A percentile compares a stretch with the other conserved stretches of the same genome.
phyloP scores from a whole-genome alignment of 2,888 invertebrate genomes.

The Malthinus seriepunctatus region DNA sequence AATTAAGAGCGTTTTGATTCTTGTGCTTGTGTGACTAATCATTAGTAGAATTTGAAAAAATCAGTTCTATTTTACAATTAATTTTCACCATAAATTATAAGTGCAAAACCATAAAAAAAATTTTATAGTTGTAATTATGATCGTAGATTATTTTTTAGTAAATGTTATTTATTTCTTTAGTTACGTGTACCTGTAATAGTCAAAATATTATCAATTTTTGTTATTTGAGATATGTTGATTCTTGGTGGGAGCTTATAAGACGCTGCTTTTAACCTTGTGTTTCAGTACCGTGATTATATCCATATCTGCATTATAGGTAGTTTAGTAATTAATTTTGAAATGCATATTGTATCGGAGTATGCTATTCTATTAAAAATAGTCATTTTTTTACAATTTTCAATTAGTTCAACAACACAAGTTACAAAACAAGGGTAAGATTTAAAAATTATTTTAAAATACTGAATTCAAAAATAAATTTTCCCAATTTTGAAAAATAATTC shows the following conservation, averaged over 20 bases:
- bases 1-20: too few relatives aligned
- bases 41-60: too few relatives aligned
- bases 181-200: too few relatives aligned
- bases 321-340: conserved; percentile 14
- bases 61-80: too few relatives aligned
- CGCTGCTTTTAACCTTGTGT: conserved; percentile 24
- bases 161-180: too few relatives aligned
- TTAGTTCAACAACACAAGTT: conserved; percentile 5
- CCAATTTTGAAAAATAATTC: not conserved
- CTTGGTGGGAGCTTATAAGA: conserved; percentile 30
- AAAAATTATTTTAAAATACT: not conserved
- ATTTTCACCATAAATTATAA: too few relatives aligned
- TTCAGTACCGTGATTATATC: conserved; percentile 23
- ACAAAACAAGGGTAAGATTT: conserved; percentile 12
- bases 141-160: too few relatives aligned
- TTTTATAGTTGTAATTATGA: too few relatives aligned
- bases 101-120: too few relatives aligned
- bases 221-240: not conserved
- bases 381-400: conserved; percentile 6
- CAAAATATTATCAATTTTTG: too few relatives aligned
- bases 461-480: not conserved
- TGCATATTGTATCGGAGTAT: conserved; percentile 8
- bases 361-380: conserved; percentile 7
- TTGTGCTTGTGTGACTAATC: too few relatives aligned
- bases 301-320: conserved; percentile 4